Base-by-base conservation (phyloP, 2,888 invertebrate genomes). In the Rugalucina vietnamica region DNA sequence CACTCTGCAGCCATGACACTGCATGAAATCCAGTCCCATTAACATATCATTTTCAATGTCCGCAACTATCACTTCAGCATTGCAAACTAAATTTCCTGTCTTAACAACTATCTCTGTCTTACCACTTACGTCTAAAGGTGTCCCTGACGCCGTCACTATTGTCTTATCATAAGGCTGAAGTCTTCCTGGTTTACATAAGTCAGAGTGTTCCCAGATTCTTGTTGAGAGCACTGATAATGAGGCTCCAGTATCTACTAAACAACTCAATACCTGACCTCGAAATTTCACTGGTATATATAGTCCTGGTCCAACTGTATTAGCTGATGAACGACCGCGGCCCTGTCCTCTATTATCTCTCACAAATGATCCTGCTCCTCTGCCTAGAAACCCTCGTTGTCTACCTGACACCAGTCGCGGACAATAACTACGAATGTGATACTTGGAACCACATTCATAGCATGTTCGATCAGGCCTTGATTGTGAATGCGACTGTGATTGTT, bases 11-110 rank as follows among this genome's bases (percentile, higher is more conserved):
- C 24, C 27, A 29, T 78, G 54, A 2, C 24, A 12, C 29, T 54
- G 18, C 70, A 79, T 50, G 24, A 73, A 79, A 57, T 79, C 72
- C 1, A 79, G 37, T 0, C 79, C 79, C 54, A 79, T 37, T 27
- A 79, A n/a, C 27, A 79, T 10, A 49, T 79, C 79, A 43, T 69
- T 70, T 57, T 73, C 79, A 4, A 79, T 39, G 34, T 72, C 73
- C 8, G 71, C 79, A 24, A 72, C 72, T 36, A 79, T 39, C n/a
- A 60, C 79, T 1, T 79, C 72, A 18, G 60, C 29, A 27, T 57
- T 57, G 54, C 72, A 79, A 4, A 1, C 24, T 21, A n/a, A 32
- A 21, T 49, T 57, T 37, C 54, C 71, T 4, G 70, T 65, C 3
- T 24, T 5, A 21, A 78, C 10, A 12, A 34, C n/a, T 39, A 32